These are phyloP conservation scores for Donacobius atricapilla DNA, from an alignment of 2,113 vertebrate genomes.

Conservation along the genomic window DNA sequence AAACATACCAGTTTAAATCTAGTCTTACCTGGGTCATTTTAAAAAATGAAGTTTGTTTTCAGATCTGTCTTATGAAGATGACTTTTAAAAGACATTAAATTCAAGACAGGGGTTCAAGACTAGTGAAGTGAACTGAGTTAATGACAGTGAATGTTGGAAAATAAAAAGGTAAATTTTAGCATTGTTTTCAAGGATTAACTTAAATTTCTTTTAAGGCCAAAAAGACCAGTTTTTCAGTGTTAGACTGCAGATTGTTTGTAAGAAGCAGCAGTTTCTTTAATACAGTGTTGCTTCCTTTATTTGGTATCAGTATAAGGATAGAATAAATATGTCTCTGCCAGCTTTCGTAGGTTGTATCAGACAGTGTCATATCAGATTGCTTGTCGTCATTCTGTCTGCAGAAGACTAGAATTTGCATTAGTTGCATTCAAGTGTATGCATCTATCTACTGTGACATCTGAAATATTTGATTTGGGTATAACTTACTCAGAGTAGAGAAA, in stretches of 20 bases:
- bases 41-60: not conserved
- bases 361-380: not conserved
- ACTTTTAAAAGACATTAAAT: not conserved
- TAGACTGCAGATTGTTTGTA: not conserved
- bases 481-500: not conserved
- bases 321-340: not conserved
- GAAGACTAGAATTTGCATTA: not conserved
- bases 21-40: not conserved
- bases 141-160: not conserved
- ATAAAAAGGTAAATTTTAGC: not conserved
- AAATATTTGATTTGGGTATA: not conserved
- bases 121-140: not conserved
- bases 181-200: not conserved
- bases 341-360: not conserved
- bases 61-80: not conserved
- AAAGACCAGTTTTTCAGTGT: not conserved
- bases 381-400: conserved; percentile 30
- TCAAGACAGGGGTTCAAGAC: not conserved
- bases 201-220: not conserved
- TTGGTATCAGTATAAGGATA: not conserved
- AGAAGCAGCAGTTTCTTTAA: not conserved
- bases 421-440: not conserved
- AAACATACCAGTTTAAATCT: not conserved
- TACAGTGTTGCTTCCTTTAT: not conserved
- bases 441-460: not conserved